Evolutionary conservation across 2,888 invertebrate genomes (phyloP).

Genomic region (Augochlorella aurata): DNA sequence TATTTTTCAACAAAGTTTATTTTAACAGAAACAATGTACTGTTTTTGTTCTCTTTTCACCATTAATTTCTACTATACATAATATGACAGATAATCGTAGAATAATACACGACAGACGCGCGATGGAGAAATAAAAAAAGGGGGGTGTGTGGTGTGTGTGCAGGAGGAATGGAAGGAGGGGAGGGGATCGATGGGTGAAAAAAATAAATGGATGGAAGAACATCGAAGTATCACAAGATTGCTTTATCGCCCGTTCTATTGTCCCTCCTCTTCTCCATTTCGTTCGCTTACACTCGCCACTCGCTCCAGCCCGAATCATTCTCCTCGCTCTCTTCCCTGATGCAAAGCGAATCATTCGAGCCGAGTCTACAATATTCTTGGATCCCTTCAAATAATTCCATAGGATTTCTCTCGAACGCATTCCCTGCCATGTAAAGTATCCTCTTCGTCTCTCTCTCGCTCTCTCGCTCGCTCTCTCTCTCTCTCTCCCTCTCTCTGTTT

Average conservation of each 20-base stretch:
- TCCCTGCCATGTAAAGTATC: conserved; percentile 7
- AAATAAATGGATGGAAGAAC: conserved; percentile 65
- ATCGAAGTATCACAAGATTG: conserved; percentile 79
- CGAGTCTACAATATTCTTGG: conserved; percentile 31
- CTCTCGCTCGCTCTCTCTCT: background rate
- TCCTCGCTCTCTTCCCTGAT: background rate
- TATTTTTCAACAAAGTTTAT: conserved; percentile 80
- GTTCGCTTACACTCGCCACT: conserved; percentile 22
- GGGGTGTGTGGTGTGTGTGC: conserved; percentile 5
- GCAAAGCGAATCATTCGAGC: background rate
- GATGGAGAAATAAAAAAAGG: conserved; percentile 61
- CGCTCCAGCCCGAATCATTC: background rate
- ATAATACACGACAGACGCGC: conserved; percentile 79
- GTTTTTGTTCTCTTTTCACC: conserved; percentile 79
- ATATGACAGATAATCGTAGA: conserved; percentile 78
- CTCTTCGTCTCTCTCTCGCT: conserved; percentile 11
- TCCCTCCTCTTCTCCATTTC: conserved; percentile 32
- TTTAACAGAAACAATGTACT: conserved; percentile 81
- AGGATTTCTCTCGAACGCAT: conserved; percentile 12
- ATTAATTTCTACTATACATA: conserved; percentile 81
- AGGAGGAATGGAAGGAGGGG: conserved; percentile 46
- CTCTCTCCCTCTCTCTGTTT: conserved; percentile 14
- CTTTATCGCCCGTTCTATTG: conserved; percentile 67
- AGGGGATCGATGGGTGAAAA: conserved; percentile 56
- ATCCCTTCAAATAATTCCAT: conserved; percentile 35